phyloP scores from a whole-genome alignment of 2,888 invertebrate genomes.

The Tuta absoluta region DNA sequence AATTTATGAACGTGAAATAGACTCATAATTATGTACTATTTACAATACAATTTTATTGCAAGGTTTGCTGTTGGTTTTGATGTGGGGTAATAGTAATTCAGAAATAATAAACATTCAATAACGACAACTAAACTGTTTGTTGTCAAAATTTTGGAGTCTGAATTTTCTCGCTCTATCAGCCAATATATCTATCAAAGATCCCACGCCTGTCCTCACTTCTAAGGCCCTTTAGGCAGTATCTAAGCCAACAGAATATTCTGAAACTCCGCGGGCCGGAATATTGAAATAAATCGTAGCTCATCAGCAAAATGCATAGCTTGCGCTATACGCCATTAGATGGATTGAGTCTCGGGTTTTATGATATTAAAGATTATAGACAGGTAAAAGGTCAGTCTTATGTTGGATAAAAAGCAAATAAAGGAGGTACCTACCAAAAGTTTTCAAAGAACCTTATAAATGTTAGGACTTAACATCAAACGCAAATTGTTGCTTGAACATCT shows the following conservation, averaged over 20 bases:
- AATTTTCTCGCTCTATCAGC: not conserved
- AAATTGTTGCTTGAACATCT: not conserved
- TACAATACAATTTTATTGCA: too few species aligned
- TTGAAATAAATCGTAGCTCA: conserved; percentile 69
- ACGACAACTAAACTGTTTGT: too few species aligned
- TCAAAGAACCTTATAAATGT: not conserved
- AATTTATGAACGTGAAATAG: too few species aligned
- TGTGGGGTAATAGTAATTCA: too few species aligned
- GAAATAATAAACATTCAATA: too few species aligned
- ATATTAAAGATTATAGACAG: conserved; percentile 11
- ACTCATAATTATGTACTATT: too few species aligned
- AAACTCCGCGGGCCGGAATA: conserved; percentile 45
- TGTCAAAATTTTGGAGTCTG: not conserved
- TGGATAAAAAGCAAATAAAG: not conserved
- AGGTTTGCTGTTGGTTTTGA: too few species aligned
- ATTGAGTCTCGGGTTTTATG: conserved; percentile 48
- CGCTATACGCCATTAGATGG: conserved; percentile 56
- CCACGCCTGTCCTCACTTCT: conserved; percentile 25
- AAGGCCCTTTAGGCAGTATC: conserved; percentile 29
- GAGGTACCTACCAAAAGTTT: not conserved
- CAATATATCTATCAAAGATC: conserved; percentile 14
- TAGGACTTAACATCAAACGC: not conserved
- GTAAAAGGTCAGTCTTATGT: not conserved
- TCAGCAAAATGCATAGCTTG: conserved; percentile 65
- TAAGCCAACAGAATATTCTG: conserved; percentile 51